phyloP scores from a whole-genome alignment of 2,113 vertebrate species.

The Neofelis nebulosa region DNA sequence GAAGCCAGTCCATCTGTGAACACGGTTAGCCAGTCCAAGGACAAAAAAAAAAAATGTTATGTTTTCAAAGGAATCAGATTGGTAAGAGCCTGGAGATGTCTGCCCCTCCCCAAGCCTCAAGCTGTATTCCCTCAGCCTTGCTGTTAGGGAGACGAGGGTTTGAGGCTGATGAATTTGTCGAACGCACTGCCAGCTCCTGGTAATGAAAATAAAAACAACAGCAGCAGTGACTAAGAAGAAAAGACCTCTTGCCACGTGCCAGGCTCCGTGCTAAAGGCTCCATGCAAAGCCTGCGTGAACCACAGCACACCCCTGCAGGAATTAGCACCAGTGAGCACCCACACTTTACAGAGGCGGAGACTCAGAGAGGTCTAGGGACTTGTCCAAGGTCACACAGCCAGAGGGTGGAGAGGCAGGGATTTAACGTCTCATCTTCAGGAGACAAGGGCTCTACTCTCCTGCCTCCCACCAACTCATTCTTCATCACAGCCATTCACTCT shows the following conservation, averaged over 20 bases:
- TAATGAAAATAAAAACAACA: background rate
- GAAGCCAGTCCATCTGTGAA: background rate
- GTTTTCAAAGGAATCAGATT: background rate
- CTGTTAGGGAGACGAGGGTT: background rate
- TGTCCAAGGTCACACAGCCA: background rate
- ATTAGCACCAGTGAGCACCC: fast-evolving
- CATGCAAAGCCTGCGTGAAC: fast-evolving
- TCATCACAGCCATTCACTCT: background rate
- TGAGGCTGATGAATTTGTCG: background rate
- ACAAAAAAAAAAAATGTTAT: background rate
- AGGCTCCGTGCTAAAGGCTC: fast-evolving
- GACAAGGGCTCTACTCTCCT: background rate
- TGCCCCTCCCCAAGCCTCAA: background rate
- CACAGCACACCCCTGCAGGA: background rate
- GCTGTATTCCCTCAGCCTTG: background rate
- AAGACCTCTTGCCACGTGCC: fast-evolving
- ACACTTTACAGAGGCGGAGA: fast-evolving
- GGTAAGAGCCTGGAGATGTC: background rate
- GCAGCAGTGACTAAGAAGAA: fast-evolving
- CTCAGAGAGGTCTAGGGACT: background rate
- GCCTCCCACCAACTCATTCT: background rate
- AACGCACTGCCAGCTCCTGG: background rate
- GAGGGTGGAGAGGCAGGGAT: background rate
- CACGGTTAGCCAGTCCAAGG: background rate
- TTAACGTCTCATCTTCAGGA: fast-evolving